Conservation (phyloP, 2,113 vertebrate species). For the Actenoides hombroni region DNA sequence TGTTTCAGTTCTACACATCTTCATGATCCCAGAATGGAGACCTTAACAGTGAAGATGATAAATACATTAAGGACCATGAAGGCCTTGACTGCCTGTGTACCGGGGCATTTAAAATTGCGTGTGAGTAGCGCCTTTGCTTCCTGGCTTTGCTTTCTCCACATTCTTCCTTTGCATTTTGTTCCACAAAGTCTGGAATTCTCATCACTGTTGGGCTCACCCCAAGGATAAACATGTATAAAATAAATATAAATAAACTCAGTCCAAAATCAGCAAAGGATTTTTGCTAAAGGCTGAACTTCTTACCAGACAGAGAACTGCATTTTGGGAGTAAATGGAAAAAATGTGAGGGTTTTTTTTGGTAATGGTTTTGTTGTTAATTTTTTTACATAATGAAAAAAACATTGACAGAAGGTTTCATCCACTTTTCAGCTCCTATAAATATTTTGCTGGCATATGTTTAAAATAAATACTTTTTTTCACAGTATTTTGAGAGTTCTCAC, state of each 20-base stretch:
- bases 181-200: conserved; percentile 24
- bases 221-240: conserved; percentile 1
- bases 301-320: neutral
- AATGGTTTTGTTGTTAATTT: neutral
- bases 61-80: neutral
- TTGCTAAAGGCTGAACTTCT: conserved; percentile 44
- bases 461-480: neutral
- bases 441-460: neutral
- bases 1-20: neutral
- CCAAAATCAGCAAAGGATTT: conserved; percentile 23
- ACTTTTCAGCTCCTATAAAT: neutral
- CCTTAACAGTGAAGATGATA: neutral
- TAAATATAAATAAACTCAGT: neutral
- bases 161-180: neutral
- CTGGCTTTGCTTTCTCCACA: neutral
- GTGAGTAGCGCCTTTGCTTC: rapidly evolving
- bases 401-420: neutral
- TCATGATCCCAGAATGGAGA: neutral
- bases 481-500: neutral
- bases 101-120: neutral
- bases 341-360: neutral
- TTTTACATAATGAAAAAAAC: neutral
- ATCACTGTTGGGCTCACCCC: neutral
- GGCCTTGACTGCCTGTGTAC: neutral
- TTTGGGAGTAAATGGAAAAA: conserved; percentile 3